Evolutionary conservation across 2,113 vertebrate species (phyloP).

Genomic region (Scomber scombrus): DNA sequence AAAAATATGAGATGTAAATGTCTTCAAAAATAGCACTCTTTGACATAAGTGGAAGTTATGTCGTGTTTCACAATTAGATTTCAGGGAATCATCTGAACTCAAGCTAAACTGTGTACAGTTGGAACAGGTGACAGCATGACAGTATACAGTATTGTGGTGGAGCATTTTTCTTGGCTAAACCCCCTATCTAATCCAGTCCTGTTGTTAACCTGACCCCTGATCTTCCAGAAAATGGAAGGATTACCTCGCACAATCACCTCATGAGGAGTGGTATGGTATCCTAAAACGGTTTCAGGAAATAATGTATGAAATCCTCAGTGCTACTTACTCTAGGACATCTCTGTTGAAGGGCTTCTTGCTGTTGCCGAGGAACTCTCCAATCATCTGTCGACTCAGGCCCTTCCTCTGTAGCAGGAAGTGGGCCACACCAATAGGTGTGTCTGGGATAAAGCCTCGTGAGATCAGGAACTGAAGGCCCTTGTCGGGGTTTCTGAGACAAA

Average conservation of each 20-base stretch:
- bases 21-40: not conserved
- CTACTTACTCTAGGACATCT: conserved; percentile 96
- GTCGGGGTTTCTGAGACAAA: conserved; percentile 92
- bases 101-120: not conserved
- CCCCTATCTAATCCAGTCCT: conserved; percentile 2
- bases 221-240: not conserved
- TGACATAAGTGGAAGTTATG: not conserved
- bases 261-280: not conserved
- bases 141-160: not conserved
- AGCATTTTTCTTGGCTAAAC: conserved; percentile 3
- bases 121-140: not conserved
- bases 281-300: not conserved
- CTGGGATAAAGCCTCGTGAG: conserved; percentile 96
- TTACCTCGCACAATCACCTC: conserved; percentile 17
- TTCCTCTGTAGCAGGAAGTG: conserved; percentile 98
- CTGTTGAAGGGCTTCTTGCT: conserved; percentile 99
- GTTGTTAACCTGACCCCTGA: conserved; percentile 14
- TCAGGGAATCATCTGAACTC: not conserved
- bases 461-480: conserved; percentile 99
- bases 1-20: not conserved
- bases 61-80: conserved; percentile 1
- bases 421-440: conserved; percentile 97
- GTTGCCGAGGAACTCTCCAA: conserved; percentile 98
- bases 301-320: not conserved
- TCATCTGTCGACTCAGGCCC: conserved; percentile 98